phyloP scores from a whole-genome alignment of 2,888 invertebrate species.

The Chalcosyrphus nemorum region DNA sequence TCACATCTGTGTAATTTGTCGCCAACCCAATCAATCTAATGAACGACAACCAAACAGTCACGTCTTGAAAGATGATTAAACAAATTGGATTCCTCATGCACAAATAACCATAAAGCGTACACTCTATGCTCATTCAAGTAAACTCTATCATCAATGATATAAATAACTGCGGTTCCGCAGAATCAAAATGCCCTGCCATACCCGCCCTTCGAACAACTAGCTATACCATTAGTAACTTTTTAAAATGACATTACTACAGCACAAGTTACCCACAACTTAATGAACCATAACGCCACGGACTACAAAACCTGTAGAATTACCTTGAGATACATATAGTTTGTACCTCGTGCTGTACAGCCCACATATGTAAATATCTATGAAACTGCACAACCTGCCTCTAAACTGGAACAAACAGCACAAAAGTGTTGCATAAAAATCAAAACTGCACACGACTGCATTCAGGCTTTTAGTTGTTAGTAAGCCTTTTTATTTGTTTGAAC shows the following conservation, averaged over 20 bases:
- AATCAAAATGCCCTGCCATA: neutral
- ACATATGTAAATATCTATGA: constrained; percentile 45
- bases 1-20: neutral
- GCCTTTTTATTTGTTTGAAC: neutral
- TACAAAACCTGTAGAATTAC: constrained; percentile 34
- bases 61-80: neutral
- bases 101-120: neutral
- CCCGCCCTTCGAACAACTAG: neutral
- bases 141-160: neutral
- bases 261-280: constrained; percentile 19
- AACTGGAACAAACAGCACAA: constrained; percentile 59
- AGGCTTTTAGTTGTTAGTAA: constrained; percentile 25
- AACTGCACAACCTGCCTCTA: constrained; percentile 42
- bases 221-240: neutral
- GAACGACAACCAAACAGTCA: neutral
- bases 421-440: constrained; percentile 45
- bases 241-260: constrained; percentile 28
- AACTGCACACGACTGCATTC: constrained; percentile 51
- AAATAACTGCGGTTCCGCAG: constrained; percentile 22
- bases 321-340: constrained; percentile 13
- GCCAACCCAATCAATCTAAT: neutral
- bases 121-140: constrained; percentile 7
- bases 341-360: neutral
- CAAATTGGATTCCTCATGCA: neutral
- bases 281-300: constrained; percentile 48